phyloP scores from a whole-genome alignment of 2,797 vertebrate species.

The Cheirogaleus major region DNA sequence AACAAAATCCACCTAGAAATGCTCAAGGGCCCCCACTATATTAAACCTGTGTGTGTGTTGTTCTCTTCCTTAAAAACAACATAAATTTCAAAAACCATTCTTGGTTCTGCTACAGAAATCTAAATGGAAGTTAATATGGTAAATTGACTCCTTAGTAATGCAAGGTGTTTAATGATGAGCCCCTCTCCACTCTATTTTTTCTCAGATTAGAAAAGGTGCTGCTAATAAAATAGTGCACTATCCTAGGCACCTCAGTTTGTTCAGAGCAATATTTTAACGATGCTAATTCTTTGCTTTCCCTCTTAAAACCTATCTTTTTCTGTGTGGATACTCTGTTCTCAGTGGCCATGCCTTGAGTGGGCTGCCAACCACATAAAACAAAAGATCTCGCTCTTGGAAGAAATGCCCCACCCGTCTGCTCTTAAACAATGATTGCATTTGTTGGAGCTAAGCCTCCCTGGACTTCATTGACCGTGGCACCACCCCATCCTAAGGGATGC shows the following conservation, averaged over 20 bases:
- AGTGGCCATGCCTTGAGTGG: neutral
- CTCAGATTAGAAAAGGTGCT: neutral
- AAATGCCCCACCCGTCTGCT: neutral
- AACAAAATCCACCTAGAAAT: conserved; percentile 74
- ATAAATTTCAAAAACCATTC: neutral
- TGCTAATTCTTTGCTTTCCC: neutral
- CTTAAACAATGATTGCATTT: conserved; percentile 37
- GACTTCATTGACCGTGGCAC: neutral
- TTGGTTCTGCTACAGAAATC: neutral
- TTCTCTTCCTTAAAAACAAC: conserved; percentile 15
- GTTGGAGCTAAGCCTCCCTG: neutral
- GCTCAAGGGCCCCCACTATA: neutral
- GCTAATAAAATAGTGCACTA: neutral
- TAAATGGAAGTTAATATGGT: neutral
- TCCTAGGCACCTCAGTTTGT: neutral
- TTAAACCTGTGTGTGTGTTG: neutral
- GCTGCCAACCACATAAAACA: neutral
- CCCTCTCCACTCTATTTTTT: neutral
- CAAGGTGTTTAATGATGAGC: neutral
- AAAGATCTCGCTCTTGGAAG: conserved; percentile 11
- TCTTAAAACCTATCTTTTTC: neutral
- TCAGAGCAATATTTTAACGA: neutral
- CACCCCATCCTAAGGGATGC: conserved; percentile 11
- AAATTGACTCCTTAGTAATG: neutral
- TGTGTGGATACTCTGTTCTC: neutral